phyloP scores from a whole-genome alignment of 2,888 invertebrate species.

The Eristalis arbustorum region DNA sequence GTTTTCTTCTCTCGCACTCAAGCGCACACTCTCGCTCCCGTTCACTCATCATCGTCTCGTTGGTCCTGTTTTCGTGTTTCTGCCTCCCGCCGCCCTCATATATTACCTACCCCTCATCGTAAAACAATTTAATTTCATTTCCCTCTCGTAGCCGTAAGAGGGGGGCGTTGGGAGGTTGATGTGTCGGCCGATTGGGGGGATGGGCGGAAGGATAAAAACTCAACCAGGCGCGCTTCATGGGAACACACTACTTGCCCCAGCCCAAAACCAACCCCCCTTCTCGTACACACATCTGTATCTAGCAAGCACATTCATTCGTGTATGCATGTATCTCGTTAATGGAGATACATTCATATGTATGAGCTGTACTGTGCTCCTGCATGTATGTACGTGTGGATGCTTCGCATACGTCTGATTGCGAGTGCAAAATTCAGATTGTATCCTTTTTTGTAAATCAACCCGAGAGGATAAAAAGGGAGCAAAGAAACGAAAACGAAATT shows the following conservation, averaged over 20 bases:
- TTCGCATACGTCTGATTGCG: slow-evolving; percentile 33
- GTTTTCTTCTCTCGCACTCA: not conserved
- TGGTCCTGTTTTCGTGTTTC: not conserved
- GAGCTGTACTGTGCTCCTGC: not conserved
- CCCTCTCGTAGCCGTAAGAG: slow-evolving; percentile 60
- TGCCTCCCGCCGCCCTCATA: slow-evolving; percentile 34
- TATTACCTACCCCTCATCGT: slow-evolving; percentile 67
- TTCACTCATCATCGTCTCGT: not conserved
- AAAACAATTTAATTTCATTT: slow-evolving; percentile 71
- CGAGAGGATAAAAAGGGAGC: slow-evolving; percentile 34
- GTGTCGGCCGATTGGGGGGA: not conserved
- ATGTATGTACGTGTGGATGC: slow-evolving; percentile 14
- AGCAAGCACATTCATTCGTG: slow-evolving; percentile 24
- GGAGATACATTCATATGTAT: not conserved
- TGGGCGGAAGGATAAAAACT: slow-evolving; percentile 45
- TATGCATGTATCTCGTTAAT: slow-evolving; percentile 1
- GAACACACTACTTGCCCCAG: slow-evolving; percentile 22
- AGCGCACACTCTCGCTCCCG: not conserved
- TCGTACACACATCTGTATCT: slow-evolving; percentile 7
- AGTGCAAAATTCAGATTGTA: slow-evolving; percentile 71
- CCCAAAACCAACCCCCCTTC: not conserved
- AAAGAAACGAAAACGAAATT: slow-evolving; percentile 70
- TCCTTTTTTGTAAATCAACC: slow-evolving; percentile 67
- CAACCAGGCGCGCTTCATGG: slow-evolving; percentile 65
- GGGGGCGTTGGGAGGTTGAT: not conserved